Conservation (phyloP, 1,140 invertebrate species). For the Eueides isabella region DNA sequence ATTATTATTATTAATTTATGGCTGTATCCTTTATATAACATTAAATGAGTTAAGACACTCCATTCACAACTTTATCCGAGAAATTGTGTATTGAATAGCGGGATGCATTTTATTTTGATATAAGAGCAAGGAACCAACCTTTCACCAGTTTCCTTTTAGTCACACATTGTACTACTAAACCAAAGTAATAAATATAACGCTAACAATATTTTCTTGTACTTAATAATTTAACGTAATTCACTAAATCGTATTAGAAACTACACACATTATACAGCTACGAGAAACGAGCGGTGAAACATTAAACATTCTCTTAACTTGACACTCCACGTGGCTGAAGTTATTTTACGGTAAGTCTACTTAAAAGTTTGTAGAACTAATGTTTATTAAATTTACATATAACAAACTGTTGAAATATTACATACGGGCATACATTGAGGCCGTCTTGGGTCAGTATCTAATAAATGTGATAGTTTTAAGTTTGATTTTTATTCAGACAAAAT, state of each 20-base stretch:
- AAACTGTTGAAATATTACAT: background rate
- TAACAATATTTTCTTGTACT: background rate
- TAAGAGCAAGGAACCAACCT: no score
- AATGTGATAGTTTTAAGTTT: no score
- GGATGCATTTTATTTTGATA: no score
- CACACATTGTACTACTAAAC: background rate
- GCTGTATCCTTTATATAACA: no score
- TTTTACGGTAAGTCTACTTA: background rate
- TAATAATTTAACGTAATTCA: background rate
- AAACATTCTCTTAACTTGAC: background rate
- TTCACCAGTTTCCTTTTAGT: background rate
- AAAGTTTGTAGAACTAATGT: background rate
- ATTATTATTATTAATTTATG: no score
- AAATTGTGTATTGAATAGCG: no score
- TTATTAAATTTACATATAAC: background rate
- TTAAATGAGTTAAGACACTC: no score
- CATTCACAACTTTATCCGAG: no score
- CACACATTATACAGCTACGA: background rate
- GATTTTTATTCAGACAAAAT: no score
- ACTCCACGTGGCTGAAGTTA: background rate
- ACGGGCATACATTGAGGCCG: no score
- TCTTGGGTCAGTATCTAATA: no score
- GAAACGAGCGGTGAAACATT: background rate
- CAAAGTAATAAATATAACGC: background rate
- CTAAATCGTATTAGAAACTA: background rate